A percentile compares a stretch with the other conserved stretches of the same genome.
Evolutionary conservation across 2,113 vertebrate genomes (phyloP).

Genomic region (mouse (Mus musculus)): DNA sequence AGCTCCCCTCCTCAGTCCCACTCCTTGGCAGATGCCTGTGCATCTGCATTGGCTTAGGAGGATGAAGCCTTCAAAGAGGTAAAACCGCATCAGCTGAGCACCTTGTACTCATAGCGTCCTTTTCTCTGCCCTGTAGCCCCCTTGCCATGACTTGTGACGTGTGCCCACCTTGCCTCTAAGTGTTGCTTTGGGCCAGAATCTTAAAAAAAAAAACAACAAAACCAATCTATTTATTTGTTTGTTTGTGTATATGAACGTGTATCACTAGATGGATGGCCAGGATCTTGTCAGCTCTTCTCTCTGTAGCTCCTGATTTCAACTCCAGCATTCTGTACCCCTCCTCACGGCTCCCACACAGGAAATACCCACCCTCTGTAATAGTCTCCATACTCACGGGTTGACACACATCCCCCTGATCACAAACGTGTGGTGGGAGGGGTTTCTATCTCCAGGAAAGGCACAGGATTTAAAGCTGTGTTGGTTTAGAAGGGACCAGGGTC

Average conservation of each 20-base stretch:
- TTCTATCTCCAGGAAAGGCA: background rate
- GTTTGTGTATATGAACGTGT: too few species aligned
- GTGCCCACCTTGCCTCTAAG: background rate
- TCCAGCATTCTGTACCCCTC: too few species aligned
- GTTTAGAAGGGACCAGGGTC: background rate
- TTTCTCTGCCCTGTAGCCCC: background rate
- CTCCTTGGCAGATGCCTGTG: background rate
- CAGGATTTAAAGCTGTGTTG: too few species aligned
- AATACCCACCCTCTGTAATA: too few species aligned
- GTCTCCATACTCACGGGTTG: background rate
- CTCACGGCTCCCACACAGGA: too few species aligned
- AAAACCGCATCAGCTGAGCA: background rate
- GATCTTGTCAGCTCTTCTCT: too few species aligned
- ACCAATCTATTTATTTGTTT: background rate
- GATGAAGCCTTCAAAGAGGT: background rate
- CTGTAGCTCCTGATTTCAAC: too few species aligned
- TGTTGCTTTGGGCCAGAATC: background rate
- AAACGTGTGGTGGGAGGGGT: too few species aligned
- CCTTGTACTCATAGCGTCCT: background rate
- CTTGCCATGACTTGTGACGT: background rate
- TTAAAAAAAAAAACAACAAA: background rate
- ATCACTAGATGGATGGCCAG: too few species aligned
- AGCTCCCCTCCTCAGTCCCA: background rate
- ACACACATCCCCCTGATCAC: background rate
- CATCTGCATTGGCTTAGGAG: background rate